phyloP scores from a whole-genome alignment of 2,797 vertebrate genomes.

The Cetoscarus ocellatus region DNA sequence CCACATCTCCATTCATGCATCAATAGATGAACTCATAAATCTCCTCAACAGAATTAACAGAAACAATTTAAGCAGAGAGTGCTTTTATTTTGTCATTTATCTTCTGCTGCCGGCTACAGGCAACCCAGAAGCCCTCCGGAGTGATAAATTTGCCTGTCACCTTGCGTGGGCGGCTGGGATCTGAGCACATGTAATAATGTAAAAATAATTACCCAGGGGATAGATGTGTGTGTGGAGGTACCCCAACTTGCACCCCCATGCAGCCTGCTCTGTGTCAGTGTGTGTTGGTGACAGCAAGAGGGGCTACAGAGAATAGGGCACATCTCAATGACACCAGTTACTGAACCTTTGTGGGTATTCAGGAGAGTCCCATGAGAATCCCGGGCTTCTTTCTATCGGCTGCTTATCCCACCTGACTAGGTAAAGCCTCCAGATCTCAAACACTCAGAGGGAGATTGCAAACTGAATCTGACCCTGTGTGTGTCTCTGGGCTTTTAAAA shows the following conservation, averaged over 20 bases:
- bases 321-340: constrained; percentile 86
- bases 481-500: constrained; percentile 46
- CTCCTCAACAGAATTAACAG: constrained; percentile 88
- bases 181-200: constrained; percentile 91
- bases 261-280: constrained; percentile 55
- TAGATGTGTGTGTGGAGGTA: constrained; percentile 68
- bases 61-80: constrained; percentile 89
- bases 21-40: constrained; percentile 87
- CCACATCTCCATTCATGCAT: constrained; percentile 79
- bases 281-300: constrained; percentile 57
- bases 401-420: constrained; percentile 81
- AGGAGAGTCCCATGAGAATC: constrained; percentile 67
- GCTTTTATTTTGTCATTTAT: constrained; percentile 91
- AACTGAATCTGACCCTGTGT: constrained; percentile 63
- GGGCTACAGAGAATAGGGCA: constrained; percentile 64
- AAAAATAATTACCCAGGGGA: constrained; percentile 91
- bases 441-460: constrained; percentile 55
- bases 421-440: constrained; percentile 72
- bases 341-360: constrained; percentile 75
- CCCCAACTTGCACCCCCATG: constrained; percentile 69
- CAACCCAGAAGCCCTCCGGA: constrained; percentile 77
- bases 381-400: constrained; percentile 59
- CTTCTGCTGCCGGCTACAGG: constrained; percentile 76
- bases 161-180: constrained; percentile 84
- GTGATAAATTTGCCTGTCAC: constrained; percentile 91